phyloP scores from a whole-genome alignment of 2,797 vertebrate species.

The Enteromius viviparus region DNA sequence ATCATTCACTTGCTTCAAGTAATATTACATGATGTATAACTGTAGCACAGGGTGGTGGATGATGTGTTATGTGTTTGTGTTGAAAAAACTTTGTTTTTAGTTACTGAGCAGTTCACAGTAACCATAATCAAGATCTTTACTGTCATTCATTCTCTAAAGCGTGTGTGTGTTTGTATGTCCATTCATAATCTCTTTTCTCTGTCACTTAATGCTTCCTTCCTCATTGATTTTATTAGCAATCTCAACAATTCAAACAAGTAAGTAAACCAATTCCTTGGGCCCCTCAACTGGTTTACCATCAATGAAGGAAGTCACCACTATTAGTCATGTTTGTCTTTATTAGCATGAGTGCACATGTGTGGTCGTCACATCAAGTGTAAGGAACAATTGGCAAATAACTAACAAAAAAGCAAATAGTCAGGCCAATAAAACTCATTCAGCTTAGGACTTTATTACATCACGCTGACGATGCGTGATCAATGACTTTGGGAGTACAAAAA shows the following conservation, averaged over 20 bases:
- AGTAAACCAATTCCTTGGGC: conserved; percentile 39
- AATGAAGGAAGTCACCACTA: conserved; percentile 68
- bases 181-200: background rate
- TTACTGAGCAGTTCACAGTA: background rate
- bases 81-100: background rate
- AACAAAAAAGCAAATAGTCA: conserved; percentile 69
- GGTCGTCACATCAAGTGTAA: conserved; percentile 27
- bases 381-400: conserved; percentile 53
- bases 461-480: conserved; percentile 58
- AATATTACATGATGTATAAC: background rate
- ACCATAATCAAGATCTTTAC: conserved; percentile 3
- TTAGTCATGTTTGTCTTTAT: conserved; percentile 65
- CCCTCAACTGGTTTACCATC: conserved; percentile 61
- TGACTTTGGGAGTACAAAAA: conserved; percentile 59
- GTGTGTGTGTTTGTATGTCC: background rate
- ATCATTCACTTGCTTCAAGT: background rate
- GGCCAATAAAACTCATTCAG: conserved; percentile 62
- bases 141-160: background rate
- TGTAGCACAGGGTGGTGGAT: background rate
- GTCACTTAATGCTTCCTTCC: conserved; percentile 49
- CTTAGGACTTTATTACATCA: conserved; percentile 36
- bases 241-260: conserved; percentile 60
- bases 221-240: conserved; percentile 60
- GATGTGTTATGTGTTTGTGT: background rate
- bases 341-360: conserved; percentile 59